Conservation (phyloP, 2,113 vertebrate genomes). For the Melierax canorus region DNA sequence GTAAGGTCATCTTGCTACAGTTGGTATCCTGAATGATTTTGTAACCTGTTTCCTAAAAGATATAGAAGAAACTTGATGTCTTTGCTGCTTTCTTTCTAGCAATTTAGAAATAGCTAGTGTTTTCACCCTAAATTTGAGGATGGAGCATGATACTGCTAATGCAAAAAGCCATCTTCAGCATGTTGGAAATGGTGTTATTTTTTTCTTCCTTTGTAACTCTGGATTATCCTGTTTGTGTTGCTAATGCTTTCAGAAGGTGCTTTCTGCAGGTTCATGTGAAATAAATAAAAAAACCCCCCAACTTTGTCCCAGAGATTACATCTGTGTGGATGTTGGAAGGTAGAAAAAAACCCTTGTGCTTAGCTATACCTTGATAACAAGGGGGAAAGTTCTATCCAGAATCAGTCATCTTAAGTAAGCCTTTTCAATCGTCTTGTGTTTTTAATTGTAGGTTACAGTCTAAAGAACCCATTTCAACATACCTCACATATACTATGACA, state of each 20-base stretch:
- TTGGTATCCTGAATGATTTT: neutral
- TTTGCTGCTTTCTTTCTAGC: neutral
- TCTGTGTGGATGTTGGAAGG: neutral
- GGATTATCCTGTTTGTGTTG: neutral
- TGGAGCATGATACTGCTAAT: neutral
- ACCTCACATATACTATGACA: neutral
- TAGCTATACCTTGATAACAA: neutral
- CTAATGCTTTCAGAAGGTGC: neutral
- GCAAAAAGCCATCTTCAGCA: neutral
- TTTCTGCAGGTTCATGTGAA: neutral
- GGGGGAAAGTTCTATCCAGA: neutral
- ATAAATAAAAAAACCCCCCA: neutral
- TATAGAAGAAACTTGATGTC: neutral
- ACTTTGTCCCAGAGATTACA: neutral
- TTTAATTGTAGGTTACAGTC: constrained; percentile 11
- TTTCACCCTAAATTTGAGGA: neutral
- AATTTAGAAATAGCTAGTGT: neutral
- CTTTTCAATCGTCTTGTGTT: neutral
- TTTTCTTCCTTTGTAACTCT: neutral
- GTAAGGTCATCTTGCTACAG: neutral
- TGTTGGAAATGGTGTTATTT: neutral
- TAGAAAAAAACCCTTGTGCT: neutral
- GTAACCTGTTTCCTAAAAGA: neutral
- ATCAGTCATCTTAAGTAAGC: neutral
- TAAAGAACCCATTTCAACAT: constrained; percentile 30